Evolutionary conservation across 64 coral and sea anemone genomes (phyloP), one percentile per base, ranked within the genome.

Genomic region (Astreopora myriophthalma): DNA sequence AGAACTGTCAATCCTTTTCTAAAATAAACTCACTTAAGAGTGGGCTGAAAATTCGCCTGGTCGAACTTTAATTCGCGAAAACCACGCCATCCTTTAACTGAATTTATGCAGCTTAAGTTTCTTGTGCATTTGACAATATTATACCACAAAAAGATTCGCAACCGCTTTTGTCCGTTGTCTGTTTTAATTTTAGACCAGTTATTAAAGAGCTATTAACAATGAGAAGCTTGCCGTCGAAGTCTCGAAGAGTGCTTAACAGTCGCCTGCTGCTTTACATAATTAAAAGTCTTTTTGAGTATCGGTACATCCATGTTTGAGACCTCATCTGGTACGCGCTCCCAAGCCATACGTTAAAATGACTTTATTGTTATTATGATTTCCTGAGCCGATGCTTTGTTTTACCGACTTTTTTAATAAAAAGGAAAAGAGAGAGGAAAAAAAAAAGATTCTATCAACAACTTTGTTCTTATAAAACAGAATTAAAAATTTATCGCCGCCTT

Each of bases 151-250:
- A 38, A 19, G 57, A 51, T 8, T 0, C 20, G 3, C 0, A 22
- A 65, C 34, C 24, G 29, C 14, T 22, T 83, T 83, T 64, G 57
- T 64, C 30, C 3, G 19, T 3, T 60, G 20, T 38, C 57, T 8
- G 52, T 83, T 65, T 64, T 65, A 34, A 63, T 65, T 83, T 34
- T 64, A 83, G 52, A 33, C 31, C 10, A 65, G 57, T 65, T 83
- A 83, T 83, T 83, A 37, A 83, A 83, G 37, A 17, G 52, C 79
- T 33, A 83, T 83, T 64, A 39, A 17, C n/a, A 38, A 52, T 34
- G 37, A 81, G n/a, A 64, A 37, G 29, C 10, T 64, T 11, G 34
- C 34, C 20, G 20, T 32, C 6, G 11, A 33, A 37, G 28, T 22
- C 31, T 2, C n/a, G 32, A 38, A 1, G 35, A 83, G 52, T 38